These are phyloP conservation scores for Drosophila suboccidentalis DNA, from an alignment of 2,888 invertebrate species.

Conservation along the genomic window DNA sequence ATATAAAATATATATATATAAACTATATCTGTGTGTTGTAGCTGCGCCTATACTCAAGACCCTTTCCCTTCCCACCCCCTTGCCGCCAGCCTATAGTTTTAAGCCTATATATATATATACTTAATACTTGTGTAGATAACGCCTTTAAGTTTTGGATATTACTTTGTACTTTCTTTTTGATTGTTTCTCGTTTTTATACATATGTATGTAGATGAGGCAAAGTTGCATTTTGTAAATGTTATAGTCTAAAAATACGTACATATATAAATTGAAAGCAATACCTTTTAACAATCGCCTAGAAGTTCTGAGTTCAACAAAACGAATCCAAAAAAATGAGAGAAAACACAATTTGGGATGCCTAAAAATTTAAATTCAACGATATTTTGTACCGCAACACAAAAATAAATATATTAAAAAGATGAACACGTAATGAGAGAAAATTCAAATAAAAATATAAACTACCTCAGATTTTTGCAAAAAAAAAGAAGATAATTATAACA, in stretches of 20 bases:
- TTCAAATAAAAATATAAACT: conserved; percentile 73
- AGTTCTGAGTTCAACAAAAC: conserved; percentile 50
- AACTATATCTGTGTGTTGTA: conserved; percentile 46
- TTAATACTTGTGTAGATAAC: conserved; percentile 23
- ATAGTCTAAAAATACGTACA: conserved; percentile 37
- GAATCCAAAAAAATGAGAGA: neutral
- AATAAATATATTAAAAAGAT: conserved; percentile 53
- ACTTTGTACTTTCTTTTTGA: conserved; percentile 3
- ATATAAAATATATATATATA: conserved; percentile 35
- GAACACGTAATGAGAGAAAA: conserved; percentile 57
- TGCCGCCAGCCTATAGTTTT: conserved; percentile 28
- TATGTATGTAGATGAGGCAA: conserved; percentile 18
- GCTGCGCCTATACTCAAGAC: conserved; percentile 41
- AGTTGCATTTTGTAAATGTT: conserved; percentile 57
- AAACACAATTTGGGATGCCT: conserved; percentile 46
- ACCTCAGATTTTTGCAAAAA: conserved; percentile 76
- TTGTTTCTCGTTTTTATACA: conserved; percentile 11
- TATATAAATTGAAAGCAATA: conserved; percentile 60
- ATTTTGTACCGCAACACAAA: conserved; percentile 69
- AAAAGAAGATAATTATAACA: conserved; percentile 15
- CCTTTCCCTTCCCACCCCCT: neutral
- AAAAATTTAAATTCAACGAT: conserved; percentile 50
- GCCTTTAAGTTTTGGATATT: conserved; percentile 11
- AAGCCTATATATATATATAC: conserved; percentile 39
- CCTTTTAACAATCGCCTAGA: conserved; percentile 56